Percentiles rank a stretch among this genome's conserved stretches.
Conservation (phyloP, 1,140 invertebrate genomes). For the Diplogasteroides magnus region DNA sequence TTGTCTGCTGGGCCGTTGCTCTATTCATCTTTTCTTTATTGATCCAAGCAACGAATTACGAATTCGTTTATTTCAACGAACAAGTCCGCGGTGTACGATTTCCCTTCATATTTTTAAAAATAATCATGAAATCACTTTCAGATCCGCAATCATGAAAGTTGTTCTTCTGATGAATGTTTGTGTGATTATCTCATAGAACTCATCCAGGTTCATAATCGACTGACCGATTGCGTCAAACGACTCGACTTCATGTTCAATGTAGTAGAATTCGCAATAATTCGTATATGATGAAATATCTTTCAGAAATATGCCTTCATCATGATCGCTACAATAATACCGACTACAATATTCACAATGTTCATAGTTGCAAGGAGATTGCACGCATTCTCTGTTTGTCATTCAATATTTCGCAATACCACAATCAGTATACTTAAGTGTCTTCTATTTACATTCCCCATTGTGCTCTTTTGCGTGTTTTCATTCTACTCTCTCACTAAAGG, state of each 20-base stretch:
- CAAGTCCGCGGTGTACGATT: not conserved
- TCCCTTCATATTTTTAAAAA: not conserved
- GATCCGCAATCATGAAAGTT: too few species aligned
- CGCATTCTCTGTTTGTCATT: not conserved
- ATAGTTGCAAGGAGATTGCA: not conserved
- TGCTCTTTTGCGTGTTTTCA: slow-evolving; percentile 29
- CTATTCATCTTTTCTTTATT: not conserved
- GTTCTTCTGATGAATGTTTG: not conserved
- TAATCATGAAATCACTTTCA: too few species aligned
- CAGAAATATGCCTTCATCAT: slow-evolving; percentile 37
- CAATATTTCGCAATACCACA: not conserved
- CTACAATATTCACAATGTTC: slow-evolving; percentile 30
- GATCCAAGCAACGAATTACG: not conserved
- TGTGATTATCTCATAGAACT: not conserved
- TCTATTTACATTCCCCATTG: slow-evolving; percentile 18
- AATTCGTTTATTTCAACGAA: not conserved
- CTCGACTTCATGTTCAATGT: not conserved
- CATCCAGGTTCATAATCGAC: not conserved
- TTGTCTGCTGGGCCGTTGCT: not conserved
- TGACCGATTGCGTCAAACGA: not conserved
- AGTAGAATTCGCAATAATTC: not conserved
- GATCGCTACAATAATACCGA: slow-evolving; percentile 34
- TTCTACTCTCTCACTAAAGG: slow-evolving; percentile 29
- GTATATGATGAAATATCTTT: slow-evolving; percentile 5
- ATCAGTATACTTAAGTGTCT: not conserved